Conservation (phyloP, 2,888 invertebrate genomes). For the Dynastes grantii region DNA sequence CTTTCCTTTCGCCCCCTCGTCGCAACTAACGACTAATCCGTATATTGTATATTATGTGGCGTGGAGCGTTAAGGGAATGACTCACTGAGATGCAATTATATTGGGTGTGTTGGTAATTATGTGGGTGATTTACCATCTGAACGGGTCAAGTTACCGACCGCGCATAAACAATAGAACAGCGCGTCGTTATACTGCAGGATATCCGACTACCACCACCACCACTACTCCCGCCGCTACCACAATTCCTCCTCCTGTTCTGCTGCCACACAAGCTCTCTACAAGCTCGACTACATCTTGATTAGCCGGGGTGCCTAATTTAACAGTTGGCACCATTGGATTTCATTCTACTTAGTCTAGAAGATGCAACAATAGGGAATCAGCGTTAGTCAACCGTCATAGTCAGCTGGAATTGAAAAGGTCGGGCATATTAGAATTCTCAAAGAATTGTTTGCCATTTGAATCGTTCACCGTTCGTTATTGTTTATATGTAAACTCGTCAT, state of each 20-base stretch:
- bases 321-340: slow-evolving; percentile 46
- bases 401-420: too few relatives aligned
- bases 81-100: slow-evolving; percentile 57
- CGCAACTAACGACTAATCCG: slow-evolving; percentile 29
- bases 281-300: slow-evolving; percentile 50
- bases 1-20: not conserved
- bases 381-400: too few relatives aligned
- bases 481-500: too few relatives aligned
- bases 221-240: slow-evolving; percentile 1
- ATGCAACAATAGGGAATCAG: not conserved
- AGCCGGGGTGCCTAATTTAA: slow-evolving; percentile 41
- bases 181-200: slow-evolving; percentile 48
- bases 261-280: slow-evolving; percentile 16
- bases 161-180: slow-evolving; percentile 56
- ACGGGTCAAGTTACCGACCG: slow-evolving; percentile 58
- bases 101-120: slow-evolving; percentile 60
- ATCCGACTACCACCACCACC: slow-evolving; percentile 44
- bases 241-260: not conserved
- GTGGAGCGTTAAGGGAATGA: slow-evolving; percentile 46
- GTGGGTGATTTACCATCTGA: slow-evolving; percentile 60
- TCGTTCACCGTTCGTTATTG: not conserved
- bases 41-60: slow-evolving; percentile 40
- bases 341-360: slow-evolving; percentile 22
- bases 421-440: not conserved
- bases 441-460: not conserved